Conservation (phyloP, 2,797 vertebrate genomes). For the Galagoides demidoff region DNA sequence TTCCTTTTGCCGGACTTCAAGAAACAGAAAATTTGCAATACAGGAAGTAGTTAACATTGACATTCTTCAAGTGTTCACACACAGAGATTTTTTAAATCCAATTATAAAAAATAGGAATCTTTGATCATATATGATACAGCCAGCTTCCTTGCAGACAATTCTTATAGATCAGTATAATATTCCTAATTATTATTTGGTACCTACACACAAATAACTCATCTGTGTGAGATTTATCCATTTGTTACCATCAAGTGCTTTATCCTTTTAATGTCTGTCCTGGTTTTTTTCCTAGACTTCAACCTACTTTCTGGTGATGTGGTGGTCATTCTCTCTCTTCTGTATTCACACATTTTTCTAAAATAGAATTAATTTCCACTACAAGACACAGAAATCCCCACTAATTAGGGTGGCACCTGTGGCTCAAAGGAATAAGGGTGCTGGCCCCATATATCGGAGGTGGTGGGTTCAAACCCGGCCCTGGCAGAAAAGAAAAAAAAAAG, state of each 20-base stretch:
- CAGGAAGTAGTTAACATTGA: rapidly evolving
- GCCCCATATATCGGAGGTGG: too few species aligned
- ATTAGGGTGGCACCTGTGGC: too few species aligned
- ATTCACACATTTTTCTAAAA: not conserved
- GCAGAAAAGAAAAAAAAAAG: not conserved
- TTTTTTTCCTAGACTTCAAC: not conserved
- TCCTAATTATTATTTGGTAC: not conserved
- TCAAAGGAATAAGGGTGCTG: too few species aligned
- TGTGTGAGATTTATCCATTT: not conserved
- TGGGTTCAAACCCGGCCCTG: too few species aligned
- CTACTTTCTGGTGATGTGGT: not conserved
- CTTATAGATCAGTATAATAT: not conserved
- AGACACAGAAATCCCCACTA: not conserved
- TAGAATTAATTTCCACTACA: not conserved
- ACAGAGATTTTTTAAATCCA: not conserved
- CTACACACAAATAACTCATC: not conserved
- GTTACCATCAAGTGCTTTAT: not conserved
- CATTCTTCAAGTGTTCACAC: not conserved
- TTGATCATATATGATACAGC: not conserved
- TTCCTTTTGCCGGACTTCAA: not conserved
- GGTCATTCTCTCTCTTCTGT: not conserved
- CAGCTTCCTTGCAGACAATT: not conserved
- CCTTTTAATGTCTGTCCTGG: not conserved
- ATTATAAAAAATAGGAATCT: not conserved
- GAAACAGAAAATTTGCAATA: not conserved